Percentiles rank a stretch among this genome's conserved stretches.
Conservation (phyloP, 1,140 invertebrate species). For the Brachionus paranguensis region DNA sequence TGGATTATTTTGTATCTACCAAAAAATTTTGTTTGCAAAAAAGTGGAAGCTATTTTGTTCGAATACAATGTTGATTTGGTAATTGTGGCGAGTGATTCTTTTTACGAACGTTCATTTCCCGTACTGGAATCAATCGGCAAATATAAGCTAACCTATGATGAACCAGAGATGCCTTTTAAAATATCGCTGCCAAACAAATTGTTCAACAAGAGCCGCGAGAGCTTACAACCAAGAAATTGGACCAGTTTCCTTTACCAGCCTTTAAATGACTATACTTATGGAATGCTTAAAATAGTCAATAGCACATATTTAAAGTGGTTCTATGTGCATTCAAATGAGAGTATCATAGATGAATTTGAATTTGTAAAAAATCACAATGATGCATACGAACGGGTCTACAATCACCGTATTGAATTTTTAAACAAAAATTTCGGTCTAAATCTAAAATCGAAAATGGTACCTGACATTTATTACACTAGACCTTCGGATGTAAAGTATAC, state of each 20-base stretch:
- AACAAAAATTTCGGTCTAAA: not conserved
- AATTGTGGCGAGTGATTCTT: not conserved
- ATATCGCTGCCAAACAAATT: not conserved
- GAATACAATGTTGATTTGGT: slow-evolving; percentile 27
- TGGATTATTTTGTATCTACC: slow-evolving; percentile 2
- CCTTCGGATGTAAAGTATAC: not conserved
- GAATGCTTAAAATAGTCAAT: not conserved
- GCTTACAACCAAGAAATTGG: not conserved
- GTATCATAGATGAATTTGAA: slow-evolving; percentile 1
- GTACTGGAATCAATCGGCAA: not conserved
- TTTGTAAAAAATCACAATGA: slow-evolving; percentile 8
- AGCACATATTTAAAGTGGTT: not conserved
- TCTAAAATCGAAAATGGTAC: not conserved
- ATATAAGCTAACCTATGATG: not conserved
- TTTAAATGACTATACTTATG: not conserved
- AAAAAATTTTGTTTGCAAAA: not conserved
- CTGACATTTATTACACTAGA: not conserved
- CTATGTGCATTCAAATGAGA: slow-evolving; percentile 29
- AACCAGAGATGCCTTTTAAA: not conserved
- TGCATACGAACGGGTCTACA: not conserved
- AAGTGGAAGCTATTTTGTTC: not conserved
- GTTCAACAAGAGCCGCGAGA: not conserved
- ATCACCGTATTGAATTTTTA: not conserved
- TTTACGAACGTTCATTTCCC: not conserved
- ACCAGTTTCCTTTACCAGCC: not conserved